These are phyloP conservation scores for Oryzias woworae DNA, from an alignment of 2,113 vertebrate species.

Conservation along the genomic window DNA sequence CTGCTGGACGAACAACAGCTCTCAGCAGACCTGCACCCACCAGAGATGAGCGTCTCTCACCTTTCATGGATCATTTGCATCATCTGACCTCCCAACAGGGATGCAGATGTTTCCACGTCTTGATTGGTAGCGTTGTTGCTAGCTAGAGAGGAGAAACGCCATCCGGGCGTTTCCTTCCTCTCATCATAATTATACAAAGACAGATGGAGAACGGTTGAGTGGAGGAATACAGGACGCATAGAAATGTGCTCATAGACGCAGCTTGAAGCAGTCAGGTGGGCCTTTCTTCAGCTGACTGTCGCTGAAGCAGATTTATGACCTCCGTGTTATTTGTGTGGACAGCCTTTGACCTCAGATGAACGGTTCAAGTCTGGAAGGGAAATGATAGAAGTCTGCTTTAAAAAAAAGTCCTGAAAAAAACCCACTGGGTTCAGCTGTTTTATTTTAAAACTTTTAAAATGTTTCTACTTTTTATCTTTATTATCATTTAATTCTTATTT, in stretches of 20 bases:
- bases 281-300: not conserved
- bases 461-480: no score
- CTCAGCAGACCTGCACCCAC: slow-evolving; percentile 40
- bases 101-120: slow-evolving; percentile 51
- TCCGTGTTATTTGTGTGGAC: no score
- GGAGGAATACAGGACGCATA: slow-evolving; percentile 45
- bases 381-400: no score
- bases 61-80: slow-evolving; percentile 9
- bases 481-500: no score
- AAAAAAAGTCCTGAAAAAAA: no score
- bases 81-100: not conserved
- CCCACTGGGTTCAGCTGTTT: no score
- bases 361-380: no score
- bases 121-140: slow-evolving; percentile 41
- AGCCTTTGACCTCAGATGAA: no score
- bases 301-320: no score
- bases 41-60: slow-evolving; percentile 3
- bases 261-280: slow-evolving; percentile 30
- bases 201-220: slow-evolving; percentile 64
- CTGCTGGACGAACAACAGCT: slow-evolving; percentile 69
- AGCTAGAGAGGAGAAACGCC: slow-evolving; percentile 46
- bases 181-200: slow-evolving; percentile 59
- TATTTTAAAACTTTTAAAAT: no score
- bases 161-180: slow-evolving; percentile 37
- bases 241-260: slow-evolving; percentile 50